Base-by-base conservation (phyloP, 2,888 invertebrate genomes). In the Eumacrocentrus americanus region DNA sequence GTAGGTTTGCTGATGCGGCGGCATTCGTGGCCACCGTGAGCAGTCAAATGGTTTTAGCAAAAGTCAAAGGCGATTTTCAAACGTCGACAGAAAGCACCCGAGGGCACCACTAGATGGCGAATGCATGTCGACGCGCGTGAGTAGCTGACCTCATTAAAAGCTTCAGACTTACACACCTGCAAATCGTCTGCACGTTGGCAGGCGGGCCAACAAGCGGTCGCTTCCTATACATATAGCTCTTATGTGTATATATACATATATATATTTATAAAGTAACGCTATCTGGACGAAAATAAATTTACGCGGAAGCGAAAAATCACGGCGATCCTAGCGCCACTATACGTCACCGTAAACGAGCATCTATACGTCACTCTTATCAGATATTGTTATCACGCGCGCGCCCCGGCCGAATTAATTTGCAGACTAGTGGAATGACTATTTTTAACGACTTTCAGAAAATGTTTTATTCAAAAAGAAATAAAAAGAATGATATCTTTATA, bases 341-440 rank as follows among this genome's bases (percentile, higher is more conserved):
- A 46, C 38, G 18, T 56, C 47, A 53, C 25, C 18, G 20, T 18
- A 29, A 59, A 54, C 52, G 53, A 59, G 48, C 35, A 50, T 55
- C 42, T 29, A 29, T 60, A 48, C 54, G 34, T 40, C 60, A 60
- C 48, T 60, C 50, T 60, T 60, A 60, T 60, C 54, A 34, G n/a
- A 38, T 55, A 54, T n/a, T n/a, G n/a, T 60, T 60, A 54, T 60
- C 60, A 51, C 42, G 29, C 51, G 50, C 29, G 14, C 35, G 48
- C 35, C n/a, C n/a, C n/a, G n/a, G n/a, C n/a, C 3, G 34, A 60
- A 60, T 60, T 60, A 54, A 60, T n/a, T n/a, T n/a, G n/a, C n/a
- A n/a, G n/a, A n/a, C n/a, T n/a, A n/a, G n/a, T n/a, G n/a, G n/a
- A n/a, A n/a, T n/a, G n/a, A n/a, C n/a, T n/a, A n/a, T n/a, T n/a